phyloP scores from a whole-genome alignment of 2,113 vertebrate genomes.

The Corythornis vintsioides region DNA sequence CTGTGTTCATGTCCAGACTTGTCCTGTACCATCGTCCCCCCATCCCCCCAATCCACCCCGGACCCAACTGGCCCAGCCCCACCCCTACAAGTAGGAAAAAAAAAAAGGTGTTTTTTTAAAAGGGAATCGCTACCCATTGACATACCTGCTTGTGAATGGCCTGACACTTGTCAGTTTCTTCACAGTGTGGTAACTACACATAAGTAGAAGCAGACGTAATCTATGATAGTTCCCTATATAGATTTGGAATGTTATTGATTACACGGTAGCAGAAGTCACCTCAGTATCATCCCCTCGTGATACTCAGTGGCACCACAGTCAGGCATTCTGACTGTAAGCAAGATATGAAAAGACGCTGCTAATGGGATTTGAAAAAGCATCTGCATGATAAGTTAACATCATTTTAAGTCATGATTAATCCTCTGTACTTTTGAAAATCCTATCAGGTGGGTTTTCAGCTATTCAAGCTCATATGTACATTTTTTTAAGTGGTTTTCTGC shows the following conservation, averaged over 20 bases:
- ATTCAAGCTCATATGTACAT: not conserved
- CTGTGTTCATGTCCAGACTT: too few species aligned
- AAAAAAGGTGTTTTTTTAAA: too few species aligned
- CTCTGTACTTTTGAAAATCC: not conserved
- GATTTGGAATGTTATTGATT: not conserved
- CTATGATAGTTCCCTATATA: not conserved
- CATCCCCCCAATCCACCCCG: too few species aligned
- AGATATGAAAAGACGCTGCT: not conserved
- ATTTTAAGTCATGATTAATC: not conserved
- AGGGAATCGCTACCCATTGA: too few species aligned
- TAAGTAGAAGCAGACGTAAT: not conserved
- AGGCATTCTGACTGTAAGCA: not conserved
- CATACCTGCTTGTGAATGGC: not conserved
- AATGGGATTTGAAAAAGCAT: not conserved
- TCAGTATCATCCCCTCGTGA: not conserved
- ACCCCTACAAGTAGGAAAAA: too few species aligned
- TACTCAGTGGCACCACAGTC: not conserved
- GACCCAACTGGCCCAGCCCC: too few species aligned
- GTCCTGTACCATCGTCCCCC: too few species aligned
- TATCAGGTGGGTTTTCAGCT: not conserved
- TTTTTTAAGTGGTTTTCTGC: not conserved
- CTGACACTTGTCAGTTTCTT: not conserved
- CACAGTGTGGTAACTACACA: accelerated
- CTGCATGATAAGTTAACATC: not conserved
- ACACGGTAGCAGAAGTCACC: not conserved